Base-by-base conservation (phyloP, 2,888 invertebrate genomes). In the Nomada lathburiana region DNA sequence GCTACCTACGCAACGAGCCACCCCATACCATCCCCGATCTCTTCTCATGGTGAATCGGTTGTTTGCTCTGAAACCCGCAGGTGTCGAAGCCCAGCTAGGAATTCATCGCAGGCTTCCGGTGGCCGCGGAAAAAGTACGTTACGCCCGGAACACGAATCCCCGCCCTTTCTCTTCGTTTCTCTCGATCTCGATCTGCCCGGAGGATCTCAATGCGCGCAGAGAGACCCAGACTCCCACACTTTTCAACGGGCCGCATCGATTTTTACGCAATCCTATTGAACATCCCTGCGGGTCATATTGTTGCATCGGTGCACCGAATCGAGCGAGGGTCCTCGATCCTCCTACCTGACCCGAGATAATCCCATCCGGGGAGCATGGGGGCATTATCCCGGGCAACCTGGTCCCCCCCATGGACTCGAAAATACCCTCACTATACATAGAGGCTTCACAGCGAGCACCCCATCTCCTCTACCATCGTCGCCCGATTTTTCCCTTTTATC, bases 311-410 rank as follows among this genome's bases (percentile, higher is more conserved):
- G 72, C 68, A 60, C 62, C 70, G 65, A 60, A 81, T 72, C 75
- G 67, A 64, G 69, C 73, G 52, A n/a, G 64, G 77, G 52, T 29
- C 60, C 36, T 73, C 70, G 76, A 79, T 80, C 68, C 76, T 65
- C 69, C 87, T 94, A 93, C 93, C 92, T 92, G 92, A 92, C 91
- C 92, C 87, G 89, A 93, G 93, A 93, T 94, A 94, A 94, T 94
- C 93, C 93, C 93, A 92, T 93, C 92, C 91, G 80, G 79, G 86
- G 85, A 86, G 82, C 85, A 85, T 89, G 86, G 75, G 82, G 81
- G 86, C 86, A 87, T 89, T 92, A 89, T 91, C 82, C 85, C 74
- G 53, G 78, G 86, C 79, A 84, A 63, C 78, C 74, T 75, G 65
- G 77, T 60, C 76, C 82, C 91, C 90, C 91, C 91, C 90, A 87